Percentiles rank a stretch among this genome's conserved stretches.
phyloP scores from a whole-genome alignment of 2,797 vertebrate genomes.

The Chelidonichthys spinosus region DNA sequence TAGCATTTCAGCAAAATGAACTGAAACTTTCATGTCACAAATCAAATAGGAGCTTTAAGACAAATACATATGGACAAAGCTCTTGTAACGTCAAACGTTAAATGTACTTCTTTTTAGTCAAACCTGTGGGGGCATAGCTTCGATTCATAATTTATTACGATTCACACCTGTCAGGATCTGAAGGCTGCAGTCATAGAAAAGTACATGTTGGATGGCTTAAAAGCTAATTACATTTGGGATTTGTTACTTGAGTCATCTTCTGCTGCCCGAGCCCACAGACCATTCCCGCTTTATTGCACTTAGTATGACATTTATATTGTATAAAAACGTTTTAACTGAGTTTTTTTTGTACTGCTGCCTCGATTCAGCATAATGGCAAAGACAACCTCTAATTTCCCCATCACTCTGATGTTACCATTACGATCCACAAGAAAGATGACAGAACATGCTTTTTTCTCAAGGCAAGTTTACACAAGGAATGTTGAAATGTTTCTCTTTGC shows the following conservation, averaged over 20 bases:
- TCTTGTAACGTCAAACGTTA: slow-evolving; percentile 50
- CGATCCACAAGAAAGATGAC: background rate
- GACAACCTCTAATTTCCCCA: slow-evolving; percentile 44
- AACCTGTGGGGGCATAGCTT: slow-evolving; percentile 27
- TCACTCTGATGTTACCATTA: slow-evolving; percentile 24
- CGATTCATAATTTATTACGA: slow-evolving; percentile 50
- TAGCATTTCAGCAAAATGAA: slow-evolving; percentile 47
- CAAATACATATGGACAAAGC: slow-evolving; percentile 28
- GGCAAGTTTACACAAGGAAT: background rate
- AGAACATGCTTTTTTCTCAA: background rate
- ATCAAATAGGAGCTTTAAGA: slow-evolving; percentile 38
- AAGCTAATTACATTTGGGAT: slow-evolving; percentile 63
- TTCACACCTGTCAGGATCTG: slow-evolving; percentile 60
- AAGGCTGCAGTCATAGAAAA: slow-evolving; percentile 41
- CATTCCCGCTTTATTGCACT: slow-evolving; percentile 21
- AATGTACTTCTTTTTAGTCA: slow-evolving; percentile 39
- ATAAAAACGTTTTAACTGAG: slow-evolving; percentile 29
- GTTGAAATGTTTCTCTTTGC: background rate
- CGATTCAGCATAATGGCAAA: slow-evolving; percentile 12
- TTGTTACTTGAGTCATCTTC: slow-evolving; percentile 46
- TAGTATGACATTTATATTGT: slow-evolving; percentile 42
- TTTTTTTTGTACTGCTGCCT: background rate
- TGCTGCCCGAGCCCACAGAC: slow-evolving; percentile 6
- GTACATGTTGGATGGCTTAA: slow-evolving; percentile 55
- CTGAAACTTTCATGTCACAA: slow-evolving; percentile 42